Conservation (phyloP, 2,888 invertebrate genomes). For the Limnephilus lunatus region DNA sequence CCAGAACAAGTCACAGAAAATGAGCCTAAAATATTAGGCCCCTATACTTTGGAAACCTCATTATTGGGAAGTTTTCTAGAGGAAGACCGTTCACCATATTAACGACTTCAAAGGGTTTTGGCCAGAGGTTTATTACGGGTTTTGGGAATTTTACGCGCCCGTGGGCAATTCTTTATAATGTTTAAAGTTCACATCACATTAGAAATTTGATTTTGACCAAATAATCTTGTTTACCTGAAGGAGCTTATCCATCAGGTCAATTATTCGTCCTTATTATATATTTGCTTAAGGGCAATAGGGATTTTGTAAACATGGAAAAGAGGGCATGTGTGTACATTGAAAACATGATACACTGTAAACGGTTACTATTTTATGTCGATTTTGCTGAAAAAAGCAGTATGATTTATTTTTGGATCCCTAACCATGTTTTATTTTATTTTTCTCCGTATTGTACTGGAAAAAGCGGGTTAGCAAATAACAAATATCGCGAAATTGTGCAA, state of each 20-base stretch:
- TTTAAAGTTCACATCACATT: conserved; percentile 2
- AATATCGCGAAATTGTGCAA: too few relatives aligned
- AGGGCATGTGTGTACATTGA: too few relatives aligned
- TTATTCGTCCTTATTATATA: not conserved
- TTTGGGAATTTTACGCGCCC: not conserved
- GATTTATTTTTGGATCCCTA: too few relatives aligned
- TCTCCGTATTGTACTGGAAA: too few relatives aligned
- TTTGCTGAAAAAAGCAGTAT: too few relatives aligned
- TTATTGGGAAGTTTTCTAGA: conserved; percentile 15
- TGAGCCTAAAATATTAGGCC: conserved; percentile 15
- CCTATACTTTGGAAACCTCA: conserved; percentile 26
- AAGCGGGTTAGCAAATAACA: too few relatives aligned
- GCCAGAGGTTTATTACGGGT: not conserved
- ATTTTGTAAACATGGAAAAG: too few relatives aligned
- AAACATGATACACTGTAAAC: too few relatives aligned
- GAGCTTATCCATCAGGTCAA: not conserved
- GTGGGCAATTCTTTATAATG: conserved; percentile 19
- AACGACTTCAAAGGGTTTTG: conserved; percentile 20
- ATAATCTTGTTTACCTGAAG: not conserved
- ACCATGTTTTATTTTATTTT: too few relatives aligned
- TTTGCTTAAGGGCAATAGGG: too few relatives aligned
- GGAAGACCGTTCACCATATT: conserved; percentile 36
- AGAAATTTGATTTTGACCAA: not conserved
- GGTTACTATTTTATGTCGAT: too few relatives aligned
- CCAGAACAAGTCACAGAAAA: conserved; percentile 28